These are phyloP conservation scores for Camarhynchus parvulus DNA, from an alignment of 2,113 vertebrate species.

Conservation along the genomic window DNA sequence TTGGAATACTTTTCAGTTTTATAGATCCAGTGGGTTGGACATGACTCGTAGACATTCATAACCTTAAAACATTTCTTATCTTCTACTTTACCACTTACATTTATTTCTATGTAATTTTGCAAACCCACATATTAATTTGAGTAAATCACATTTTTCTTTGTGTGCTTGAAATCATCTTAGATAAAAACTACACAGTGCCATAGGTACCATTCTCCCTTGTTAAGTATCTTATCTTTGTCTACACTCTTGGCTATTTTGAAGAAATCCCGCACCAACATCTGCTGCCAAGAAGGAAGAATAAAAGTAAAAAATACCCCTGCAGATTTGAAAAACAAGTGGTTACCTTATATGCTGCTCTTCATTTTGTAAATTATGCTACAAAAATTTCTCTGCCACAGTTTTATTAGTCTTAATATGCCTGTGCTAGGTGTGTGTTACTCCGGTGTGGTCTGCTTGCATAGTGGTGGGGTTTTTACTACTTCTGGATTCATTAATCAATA, in stretches of 20 bases:
- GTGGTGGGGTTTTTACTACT: background rate
- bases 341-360: background rate
- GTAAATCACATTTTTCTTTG: background rate
- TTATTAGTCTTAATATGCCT: background rate
- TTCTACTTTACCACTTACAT: background rate
- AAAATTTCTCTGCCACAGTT: background rate
- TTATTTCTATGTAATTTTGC: background rate
- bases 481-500: conserved; percentile 68
- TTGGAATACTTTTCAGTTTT: background rate
- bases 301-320: background rate
- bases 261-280: background rate
- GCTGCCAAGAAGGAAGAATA: background rate
- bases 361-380: background rate
- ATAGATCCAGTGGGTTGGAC: background rate
- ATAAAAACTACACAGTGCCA: background rate
- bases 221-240: background rate
- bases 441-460: conserved; percentile 43
- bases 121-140: background rate
- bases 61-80: background rate
- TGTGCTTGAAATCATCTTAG: background rate
- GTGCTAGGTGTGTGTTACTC: background rate
- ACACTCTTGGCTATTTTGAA: background rate
- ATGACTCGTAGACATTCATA: background rate
- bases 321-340: background rate
- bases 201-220: background rate